Conservation (phyloP, 2,113 vertebrate species). For the Ursus arctos region DNA sequence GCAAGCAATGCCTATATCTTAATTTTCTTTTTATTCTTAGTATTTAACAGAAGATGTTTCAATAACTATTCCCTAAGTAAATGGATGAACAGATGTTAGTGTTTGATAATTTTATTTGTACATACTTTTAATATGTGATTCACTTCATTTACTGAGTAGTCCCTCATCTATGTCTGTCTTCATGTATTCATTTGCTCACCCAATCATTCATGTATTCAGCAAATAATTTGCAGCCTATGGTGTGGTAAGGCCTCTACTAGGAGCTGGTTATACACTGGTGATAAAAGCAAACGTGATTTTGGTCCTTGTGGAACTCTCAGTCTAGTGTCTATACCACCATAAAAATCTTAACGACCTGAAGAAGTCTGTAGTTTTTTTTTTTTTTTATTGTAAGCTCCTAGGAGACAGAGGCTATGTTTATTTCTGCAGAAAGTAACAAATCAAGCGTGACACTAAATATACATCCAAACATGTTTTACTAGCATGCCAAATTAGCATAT, state of each 20-base stretch:
- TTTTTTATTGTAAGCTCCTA: neutral
- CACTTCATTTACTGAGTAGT: neutral
- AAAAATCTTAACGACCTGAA: neutral
- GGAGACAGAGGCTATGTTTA: neutral
- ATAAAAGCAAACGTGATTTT: neutral
- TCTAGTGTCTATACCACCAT: neutral
- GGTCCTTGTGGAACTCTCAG: neutral
- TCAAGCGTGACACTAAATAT: neutral
- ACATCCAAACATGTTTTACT: neutral
- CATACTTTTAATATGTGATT: neutral
- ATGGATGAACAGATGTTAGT: neutral
- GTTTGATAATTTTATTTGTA: neutral
- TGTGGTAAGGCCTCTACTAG: neutral
- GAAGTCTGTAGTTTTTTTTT: neutral
- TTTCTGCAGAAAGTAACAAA: constrained; percentile 6
- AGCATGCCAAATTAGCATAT: neutral
- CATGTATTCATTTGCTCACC: neutral
- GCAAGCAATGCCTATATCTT: neutral
- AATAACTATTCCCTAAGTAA: neutral
- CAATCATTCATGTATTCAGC: neutral
- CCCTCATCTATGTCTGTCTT: neutral
- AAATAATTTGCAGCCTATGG: neutral
- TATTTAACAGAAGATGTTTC: neutral
- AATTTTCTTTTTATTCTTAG: constrained; percentile 24
- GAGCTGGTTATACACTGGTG: neutral